Conservation (phyloP, 2,113 vertebrate species). For the Chloebia gouldiae region DNA sequence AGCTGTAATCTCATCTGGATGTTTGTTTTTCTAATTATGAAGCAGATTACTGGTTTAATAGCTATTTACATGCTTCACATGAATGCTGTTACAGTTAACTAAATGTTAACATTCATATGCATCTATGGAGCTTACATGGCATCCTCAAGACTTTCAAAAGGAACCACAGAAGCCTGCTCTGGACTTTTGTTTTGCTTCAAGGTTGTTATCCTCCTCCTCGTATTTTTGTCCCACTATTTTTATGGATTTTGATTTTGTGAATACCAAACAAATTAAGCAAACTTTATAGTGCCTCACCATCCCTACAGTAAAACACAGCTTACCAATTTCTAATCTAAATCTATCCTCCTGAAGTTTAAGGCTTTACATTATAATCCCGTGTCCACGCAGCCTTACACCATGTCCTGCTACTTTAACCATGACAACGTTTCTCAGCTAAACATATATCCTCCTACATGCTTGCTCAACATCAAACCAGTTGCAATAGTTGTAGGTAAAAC, state of each 20-base stretch:
- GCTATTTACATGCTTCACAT: not conserved
- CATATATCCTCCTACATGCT: not conserved
- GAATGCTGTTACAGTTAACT: not conserved
- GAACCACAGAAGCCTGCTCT: not conserved
- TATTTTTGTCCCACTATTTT: not conserved
- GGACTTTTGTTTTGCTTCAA: not conserved
- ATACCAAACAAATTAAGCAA: not conserved
- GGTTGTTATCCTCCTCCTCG: not conserved
- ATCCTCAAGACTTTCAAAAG: not conserved
- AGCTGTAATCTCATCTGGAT: not conserved
- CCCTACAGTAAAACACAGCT: not conserved
- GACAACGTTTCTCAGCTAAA: not conserved
- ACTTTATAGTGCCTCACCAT: not conserved
- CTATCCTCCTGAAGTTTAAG: not conserved
- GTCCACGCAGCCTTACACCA: not conserved
- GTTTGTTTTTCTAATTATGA: not conserved
- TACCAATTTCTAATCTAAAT: not conserved
- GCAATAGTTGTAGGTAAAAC: not conserved
- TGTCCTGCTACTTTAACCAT: not conserved
- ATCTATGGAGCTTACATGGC: not conserved
- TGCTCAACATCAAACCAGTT: constrained; percentile 18
- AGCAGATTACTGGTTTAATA: not conserved
- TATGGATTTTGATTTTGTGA: not conserved
- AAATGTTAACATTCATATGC: not conserved
- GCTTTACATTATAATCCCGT: not conserved